Conservation (phyloP, 2,888 invertebrate genomes). For the Eulithis prunata region DNA sequence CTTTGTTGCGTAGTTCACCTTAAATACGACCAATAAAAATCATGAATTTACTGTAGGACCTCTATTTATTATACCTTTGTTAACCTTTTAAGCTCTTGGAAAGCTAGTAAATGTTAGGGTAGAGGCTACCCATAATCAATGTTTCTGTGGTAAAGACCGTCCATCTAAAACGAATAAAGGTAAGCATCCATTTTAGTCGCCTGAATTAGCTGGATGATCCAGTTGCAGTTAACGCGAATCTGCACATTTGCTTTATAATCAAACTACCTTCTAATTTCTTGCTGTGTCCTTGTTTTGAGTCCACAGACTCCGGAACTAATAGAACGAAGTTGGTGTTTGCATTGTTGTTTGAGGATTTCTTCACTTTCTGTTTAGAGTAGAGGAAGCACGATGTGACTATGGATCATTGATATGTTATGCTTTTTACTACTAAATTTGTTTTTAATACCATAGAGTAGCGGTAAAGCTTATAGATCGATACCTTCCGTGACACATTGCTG, state of each 20-base stretch:
- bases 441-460: not conserved
- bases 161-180: no score
- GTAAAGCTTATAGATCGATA: not conserved
- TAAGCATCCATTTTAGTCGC: no score
- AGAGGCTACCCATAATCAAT: no score
- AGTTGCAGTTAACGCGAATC: conserved; percentile 10
- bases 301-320: conserved; percentile 2
- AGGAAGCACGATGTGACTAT: no score
- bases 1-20: not conserved
- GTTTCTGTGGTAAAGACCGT: no score
- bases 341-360: not conserved
- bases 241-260: conserved; percentile 2
- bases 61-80: not conserved
- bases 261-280: conserved; percentile 12
- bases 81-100: no score
- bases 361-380: not conserved
- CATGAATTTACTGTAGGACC: not conserved
- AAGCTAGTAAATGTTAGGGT: no score
- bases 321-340: conserved; percentile 1
- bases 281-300: conserved; percentile 8
- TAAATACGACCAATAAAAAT: not conserved
- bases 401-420: no score
- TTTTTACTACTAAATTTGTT: no score
- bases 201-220: conserved; percentile 22
- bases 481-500: not conserved